These are phyloP conservation scores for Volucella bombylans DNA, from an alignment of 2,888 invertebrate species.

Conservation along the genomic window DNA sequence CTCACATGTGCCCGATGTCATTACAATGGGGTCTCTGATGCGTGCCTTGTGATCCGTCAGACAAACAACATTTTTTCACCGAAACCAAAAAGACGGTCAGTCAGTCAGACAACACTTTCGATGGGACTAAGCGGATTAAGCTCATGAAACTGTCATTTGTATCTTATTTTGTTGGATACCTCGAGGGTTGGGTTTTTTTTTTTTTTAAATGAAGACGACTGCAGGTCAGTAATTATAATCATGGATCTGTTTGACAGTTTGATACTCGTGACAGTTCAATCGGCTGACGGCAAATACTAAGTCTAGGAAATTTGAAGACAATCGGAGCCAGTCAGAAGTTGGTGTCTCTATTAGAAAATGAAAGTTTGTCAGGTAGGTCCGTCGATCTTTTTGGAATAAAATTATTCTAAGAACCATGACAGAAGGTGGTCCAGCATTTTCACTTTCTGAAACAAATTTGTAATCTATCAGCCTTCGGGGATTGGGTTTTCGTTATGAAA, in stretches of 20 bases:
- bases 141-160: neutral
- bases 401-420: neutral
- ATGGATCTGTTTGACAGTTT: constrained; percentile 29
- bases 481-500: too few species aligned
- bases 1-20: constrained; percentile 39
- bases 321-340: neutral
- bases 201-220: neutral
- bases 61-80: neutral
- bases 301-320: too few species aligned
- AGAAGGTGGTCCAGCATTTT: constrained; percentile 9
- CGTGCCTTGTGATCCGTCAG: constrained; percentile 13
- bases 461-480: too few species aligned
- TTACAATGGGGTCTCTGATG: constrained; percentile 17
- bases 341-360: constrained; percentile 12
- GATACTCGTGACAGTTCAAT: constrained; percentile 31
- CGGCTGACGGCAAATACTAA: neutral
- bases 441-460: neutral
- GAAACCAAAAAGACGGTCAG: neutral
- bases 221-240: constrained; percentile 4
- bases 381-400: constrained; percentile 11
- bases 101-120: constrained; percentile 59
- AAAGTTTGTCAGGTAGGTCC: constrained; percentile 12
- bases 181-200: neutral
- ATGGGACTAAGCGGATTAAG: constrained; percentile 51
- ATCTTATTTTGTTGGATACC: too few species aligned